These are phyloP conservation scores for Rhabditoides inermis DNA, from an alignment of 2,888 invertebrate genomes.

Conservation along the genomic window DNA sequence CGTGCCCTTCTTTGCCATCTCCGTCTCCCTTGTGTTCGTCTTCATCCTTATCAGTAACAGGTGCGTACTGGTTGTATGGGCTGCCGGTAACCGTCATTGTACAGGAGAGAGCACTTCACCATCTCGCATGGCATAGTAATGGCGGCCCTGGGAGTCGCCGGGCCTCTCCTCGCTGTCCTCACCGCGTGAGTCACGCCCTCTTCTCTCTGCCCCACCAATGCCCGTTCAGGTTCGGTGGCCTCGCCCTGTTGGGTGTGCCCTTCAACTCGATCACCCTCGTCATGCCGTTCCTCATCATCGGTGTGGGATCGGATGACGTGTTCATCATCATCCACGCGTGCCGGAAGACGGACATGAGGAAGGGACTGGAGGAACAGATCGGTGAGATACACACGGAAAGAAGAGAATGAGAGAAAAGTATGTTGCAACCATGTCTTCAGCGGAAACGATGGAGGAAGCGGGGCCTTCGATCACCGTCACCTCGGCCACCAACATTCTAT, in stretches of 20 bases:
- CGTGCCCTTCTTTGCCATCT: conserved; percentile 33
- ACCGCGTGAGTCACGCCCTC: conserved; percentile 13
- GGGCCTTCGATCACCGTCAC: conserved; percentile 41
- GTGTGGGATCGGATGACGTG: conserved; percentile 41
- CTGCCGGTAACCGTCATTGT: background rate
- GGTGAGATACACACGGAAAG: conserved; percentile 10
- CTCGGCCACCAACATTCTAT: conserved; percentile 37
- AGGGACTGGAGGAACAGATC: conserved; percentile 29
- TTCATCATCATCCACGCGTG: conserved; percentile 43
- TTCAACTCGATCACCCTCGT: conserved; percentile 42
- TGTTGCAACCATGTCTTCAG: background rate
- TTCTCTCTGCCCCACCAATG: background rate
- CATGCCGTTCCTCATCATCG: conserved; percentile 45
- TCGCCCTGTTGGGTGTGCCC: conserved; percentile 29
- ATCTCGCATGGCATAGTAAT: conserved; percentile 26
- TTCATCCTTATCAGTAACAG: conserved; percentile 29
- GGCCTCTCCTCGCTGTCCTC: conserved; percentile 34
- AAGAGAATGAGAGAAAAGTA: background rate
- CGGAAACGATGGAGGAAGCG: conserved; percentile 23
- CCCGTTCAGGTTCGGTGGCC: conserved; percentile 25
- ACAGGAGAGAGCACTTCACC: conserved; percentile 25
- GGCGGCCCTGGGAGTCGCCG: conserved; percentile 33
- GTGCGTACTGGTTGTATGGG: background rate
- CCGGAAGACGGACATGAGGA: conserved; percentile 28
- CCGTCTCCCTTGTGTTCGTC: conserved; percentile 23